Base-by-base conservation (phyloP, 2,888 invertebrate species). In the Eupithecia insigniata region DNA sequence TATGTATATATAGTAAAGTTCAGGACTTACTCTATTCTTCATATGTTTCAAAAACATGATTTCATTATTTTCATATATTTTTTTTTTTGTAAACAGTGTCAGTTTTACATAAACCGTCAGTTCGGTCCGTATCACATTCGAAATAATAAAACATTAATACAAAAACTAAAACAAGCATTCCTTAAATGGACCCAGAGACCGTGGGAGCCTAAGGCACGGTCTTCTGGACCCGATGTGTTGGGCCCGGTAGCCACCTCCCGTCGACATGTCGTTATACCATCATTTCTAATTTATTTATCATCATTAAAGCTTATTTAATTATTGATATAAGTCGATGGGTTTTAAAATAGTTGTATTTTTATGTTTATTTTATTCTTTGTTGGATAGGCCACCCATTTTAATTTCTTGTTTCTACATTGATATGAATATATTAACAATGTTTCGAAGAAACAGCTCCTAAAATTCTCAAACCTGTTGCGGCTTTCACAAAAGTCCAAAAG, bases 191-290 rank as follows among this genome's bases (percentile, higher is more conserved):
- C 78, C 78, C 70, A 39, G 30, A 58, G 55, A 76, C 76, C 81
- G 82, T 83, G 84, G 83, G 84, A 87, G 78, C 82, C 78, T 83
- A 30, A 66, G 30, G 30, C 67, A 39, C 32, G 64, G 60, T 46
- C 46, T 43, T 46, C 26, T 51, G 67, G 66, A 51, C 65, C 67
- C 64, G 14, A 70, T 73, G 69, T 58, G 66, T 70, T 36, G 67
- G 72, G 76, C 62, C 66, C 75, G 69, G 72, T 70, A 80, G 75
- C 79, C 72, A 82, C 83, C 83, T 83, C 89, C 89, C 81, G 83
- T 81, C 75, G 81, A 75, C 84, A 84, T 84, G 85, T 85, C 89
- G 85, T 88, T 87, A 70, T 85, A 82, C 79, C 66, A 83, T 81
- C 80, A 83, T 82, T 84, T 84, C 81, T 83, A 83, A 84, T 85